Percentiles rank a stretch among this genome's conserved stretches.
These are phyloP conservation scores for Ferrisia virgata DNA, from an alignment of 2,888 invertebrate genomes.

Conservation along the genomic window DNA sequence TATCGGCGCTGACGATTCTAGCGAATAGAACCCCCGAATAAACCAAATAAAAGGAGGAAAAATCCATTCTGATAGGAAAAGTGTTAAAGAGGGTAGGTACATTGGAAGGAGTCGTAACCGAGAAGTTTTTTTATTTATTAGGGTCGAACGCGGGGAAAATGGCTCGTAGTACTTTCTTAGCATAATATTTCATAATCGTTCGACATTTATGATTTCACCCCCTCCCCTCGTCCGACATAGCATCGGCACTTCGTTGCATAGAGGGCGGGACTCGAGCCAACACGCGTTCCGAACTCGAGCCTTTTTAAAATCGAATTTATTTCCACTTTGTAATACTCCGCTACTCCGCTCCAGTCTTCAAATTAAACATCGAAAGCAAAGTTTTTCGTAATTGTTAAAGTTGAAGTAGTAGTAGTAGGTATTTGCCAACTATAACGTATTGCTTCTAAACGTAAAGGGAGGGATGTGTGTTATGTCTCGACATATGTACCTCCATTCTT, in stretches of 20 bases:
- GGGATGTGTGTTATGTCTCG: too few species aligned
- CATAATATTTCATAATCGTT: not conserved
- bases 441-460: not conserved
- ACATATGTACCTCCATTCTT: not conserved
- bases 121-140: not conserved
- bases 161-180: not conserved
- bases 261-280: not conserved
- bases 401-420: not conserved
- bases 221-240: not conserved
- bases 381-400: constrained; percentile 9
- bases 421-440: not conserved
- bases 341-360: not conserved
- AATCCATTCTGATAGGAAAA: too few species aligned
- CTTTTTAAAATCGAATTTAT: constrained; percentile 17
- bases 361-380: constrained; percentile 13
- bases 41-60: too few species aligned
- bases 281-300: not conserved
- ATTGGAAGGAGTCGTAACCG: not conserved
- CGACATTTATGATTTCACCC: not conserved
- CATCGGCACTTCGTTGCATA: too few species aligned
- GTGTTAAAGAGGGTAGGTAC: too few species aligned
- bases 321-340: not conserved
- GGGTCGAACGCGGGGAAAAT: not conserved
- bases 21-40: too few species aligned
- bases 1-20: too few species aligned